Conservation (phyloP, 1,140 invertebrate genomes). For the Drosophila sulfurigaster region DNA sequence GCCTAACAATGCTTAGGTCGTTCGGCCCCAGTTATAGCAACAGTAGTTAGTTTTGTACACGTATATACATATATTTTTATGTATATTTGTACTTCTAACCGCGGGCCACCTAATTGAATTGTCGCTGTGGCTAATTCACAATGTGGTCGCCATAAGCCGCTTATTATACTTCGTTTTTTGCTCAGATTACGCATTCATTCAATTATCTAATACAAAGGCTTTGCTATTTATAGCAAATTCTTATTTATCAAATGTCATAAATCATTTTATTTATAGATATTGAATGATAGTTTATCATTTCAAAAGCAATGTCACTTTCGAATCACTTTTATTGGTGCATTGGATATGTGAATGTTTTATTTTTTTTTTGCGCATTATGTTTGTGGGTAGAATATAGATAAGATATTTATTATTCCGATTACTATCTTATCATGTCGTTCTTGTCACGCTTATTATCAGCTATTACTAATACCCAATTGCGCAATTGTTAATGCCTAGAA, state of each 20-base stretch:
- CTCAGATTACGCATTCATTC: constrained; percentile 25
- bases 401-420: constrained; percentile 18
- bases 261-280: background rate
- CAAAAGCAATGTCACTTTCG: background rate
- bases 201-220: constrained; percentile 8
- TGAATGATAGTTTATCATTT: background rate
- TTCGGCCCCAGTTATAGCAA: background rate
- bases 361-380: background rate
- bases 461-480: background rate
- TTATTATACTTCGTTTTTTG: constrained; percentile 20
- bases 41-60: background rate
- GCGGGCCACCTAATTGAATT: constrained; percentile 42
- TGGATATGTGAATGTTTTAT: background rate
- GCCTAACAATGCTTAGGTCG: constrained; percentile 20
- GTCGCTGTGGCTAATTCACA: constrained; percentile 33
- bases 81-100: constrained; percentile 9
- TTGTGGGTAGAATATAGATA: background rate
- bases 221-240: constrained; percentile 9
- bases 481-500: background rate
- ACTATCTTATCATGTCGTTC: background rate
- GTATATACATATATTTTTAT: background rate
- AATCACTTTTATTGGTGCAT: background rate
- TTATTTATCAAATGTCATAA: background rate
- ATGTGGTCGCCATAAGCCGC: constrained; percentile 16
- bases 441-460: background rate